Percentiles rank a stretch among this genome's conserved stretches.
Evolutionary conservation across 2,113 vertebrate species (phyloP).

Genomic region (Leucopsar rothschildi): DNA sequence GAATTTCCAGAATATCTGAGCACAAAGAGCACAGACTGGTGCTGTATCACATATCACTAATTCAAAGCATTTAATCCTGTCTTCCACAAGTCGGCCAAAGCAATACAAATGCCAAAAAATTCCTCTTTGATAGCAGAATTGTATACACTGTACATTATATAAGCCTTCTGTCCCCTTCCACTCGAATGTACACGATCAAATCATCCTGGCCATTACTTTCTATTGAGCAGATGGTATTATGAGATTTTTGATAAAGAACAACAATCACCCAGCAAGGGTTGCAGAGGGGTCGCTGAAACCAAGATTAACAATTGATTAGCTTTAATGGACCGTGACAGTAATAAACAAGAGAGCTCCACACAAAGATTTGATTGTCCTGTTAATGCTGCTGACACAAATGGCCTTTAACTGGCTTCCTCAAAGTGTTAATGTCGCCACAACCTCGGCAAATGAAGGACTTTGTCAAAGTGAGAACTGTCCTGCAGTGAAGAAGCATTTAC

Average conservation of each 20-base stretch:
- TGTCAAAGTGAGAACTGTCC: background rate
- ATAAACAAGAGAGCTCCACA: constrained; percentile 70
- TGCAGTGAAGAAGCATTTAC: background rate
- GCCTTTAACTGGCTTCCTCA: constrained; percentile 54
- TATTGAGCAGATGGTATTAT: constrained; percentile 63
- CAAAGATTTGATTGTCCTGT: constrained; percentile 70
- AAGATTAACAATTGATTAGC: constrained; percentile 85
- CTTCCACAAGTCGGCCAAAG: background rate
- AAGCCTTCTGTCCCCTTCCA: background rate
- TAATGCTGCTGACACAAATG: constrained; percentile 63
- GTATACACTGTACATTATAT: background rate
- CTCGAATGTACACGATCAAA: background rate
- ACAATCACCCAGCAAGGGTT: constrained; percentile 68
- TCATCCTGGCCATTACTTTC: constrained; percentile 49
- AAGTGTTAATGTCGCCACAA: constrained; percentile 25
- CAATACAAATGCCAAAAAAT: constrained; percentile 16
- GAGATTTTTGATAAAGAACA: constrained; percentile 75
- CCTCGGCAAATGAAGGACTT: constrained; percentile 5
- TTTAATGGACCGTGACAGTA: constrained; percentile 77
- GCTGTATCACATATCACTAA: background rate
- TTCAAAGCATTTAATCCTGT: background rate
- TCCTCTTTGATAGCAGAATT: constrained; percentile 11
- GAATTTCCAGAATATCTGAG: background rate
- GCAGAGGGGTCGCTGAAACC: constrained; percentile 66
- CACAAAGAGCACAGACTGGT: background rate